Percentiles rank a stretch among this genome's conserved stretches.
These are phyloP conservation scores for Ceratothoa steindachneri DNA, from an alignment of 2,888 invertebrate species.

Conservation along the genomic window DNA sequence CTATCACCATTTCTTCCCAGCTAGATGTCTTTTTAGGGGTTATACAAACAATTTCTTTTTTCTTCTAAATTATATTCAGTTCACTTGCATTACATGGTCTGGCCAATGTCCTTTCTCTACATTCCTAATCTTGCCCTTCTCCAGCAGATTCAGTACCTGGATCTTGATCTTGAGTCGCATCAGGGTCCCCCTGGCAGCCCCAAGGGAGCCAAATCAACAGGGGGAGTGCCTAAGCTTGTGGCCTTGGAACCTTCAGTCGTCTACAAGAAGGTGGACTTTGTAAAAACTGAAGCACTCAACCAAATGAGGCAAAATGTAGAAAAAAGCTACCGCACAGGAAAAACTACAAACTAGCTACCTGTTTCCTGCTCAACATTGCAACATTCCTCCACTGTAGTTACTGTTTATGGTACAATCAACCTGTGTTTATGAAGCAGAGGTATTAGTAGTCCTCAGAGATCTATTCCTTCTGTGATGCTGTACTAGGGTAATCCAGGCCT, in stretches of 20 bases:
- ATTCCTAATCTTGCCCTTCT: no score
- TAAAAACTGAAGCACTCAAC: slow-evolving; percentile 89
- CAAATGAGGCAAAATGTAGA: slow-evolving; percentile 75
- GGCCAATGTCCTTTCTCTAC: not conserved
- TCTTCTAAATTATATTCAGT: no score
- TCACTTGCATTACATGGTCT: no score
- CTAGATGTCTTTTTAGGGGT: not conserved
- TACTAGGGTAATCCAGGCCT: no score
- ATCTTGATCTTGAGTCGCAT: slow-evolving; percentile 35
- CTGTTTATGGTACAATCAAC: no score
- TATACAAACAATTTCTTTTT: not conserved
- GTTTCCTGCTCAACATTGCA: no score
- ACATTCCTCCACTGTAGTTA: no score
- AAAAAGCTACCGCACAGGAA: slow-evolving; percentile 43
- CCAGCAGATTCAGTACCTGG: slow-evolving; percentile 44
- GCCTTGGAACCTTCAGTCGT: slow-evolving; percentile 57
- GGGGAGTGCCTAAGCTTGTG: slow-evolving; percentile 11
- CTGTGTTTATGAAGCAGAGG: no score
- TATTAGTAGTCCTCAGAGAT: no score
- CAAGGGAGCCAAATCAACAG: slow-evolving; percentile 11
- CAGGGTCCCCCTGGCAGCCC: slow-evolving; percentile 16
- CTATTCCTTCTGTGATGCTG: no score
- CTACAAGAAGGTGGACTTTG: slow-evolving; percentile 88
- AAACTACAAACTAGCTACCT: not conserved
- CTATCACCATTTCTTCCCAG: not conserved